phyloP scores from a whole-genome alignment of 2,113 vertebrate species.

The Dromaius novaehollandiae region DNA sequence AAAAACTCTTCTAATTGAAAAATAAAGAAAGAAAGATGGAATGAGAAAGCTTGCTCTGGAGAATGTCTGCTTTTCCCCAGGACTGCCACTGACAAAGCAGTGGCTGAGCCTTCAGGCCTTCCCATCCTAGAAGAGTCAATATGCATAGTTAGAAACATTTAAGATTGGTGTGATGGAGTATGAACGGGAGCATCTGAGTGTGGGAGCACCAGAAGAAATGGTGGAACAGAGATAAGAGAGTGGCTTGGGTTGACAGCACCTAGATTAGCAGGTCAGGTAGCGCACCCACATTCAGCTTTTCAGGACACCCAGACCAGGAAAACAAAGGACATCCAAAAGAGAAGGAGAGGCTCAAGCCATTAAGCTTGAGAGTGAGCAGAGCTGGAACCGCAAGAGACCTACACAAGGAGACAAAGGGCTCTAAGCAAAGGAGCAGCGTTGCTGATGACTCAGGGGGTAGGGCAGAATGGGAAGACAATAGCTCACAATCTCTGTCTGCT shows the following conservation, averaged over 20 bases:
- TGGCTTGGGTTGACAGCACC: too few relatives aligned
- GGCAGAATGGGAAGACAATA: neutral
- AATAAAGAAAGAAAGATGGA: neutral
- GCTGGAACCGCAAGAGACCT: neutral
- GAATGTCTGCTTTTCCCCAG: neutral
- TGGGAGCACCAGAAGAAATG: neutral
- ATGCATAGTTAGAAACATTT: neutral
- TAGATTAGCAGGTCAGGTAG: neutral
- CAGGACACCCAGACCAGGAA: neutral
- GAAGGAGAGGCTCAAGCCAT: neutral
- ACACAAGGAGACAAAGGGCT: neutral
- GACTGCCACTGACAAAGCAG: neutral
- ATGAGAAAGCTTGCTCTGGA: neutral
- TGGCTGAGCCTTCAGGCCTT: neutral
- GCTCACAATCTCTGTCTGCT: neutral
- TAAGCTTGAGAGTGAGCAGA: neutral
- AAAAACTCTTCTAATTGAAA: neutral
- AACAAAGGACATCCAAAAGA: neutral
- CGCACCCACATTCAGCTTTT: neutral
- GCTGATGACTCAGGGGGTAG: neutral
- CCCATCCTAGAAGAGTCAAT: neutral
- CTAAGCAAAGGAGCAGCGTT: neutral
- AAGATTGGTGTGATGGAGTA: neutral
- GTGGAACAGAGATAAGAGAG: neutral
- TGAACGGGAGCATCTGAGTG: neutral